These are phyloP conservation scores for Trichomycterus rosablanca DNA, from an alignment of 2,113 vertebrate genomes.

Conservation along the genomic window DNA sequence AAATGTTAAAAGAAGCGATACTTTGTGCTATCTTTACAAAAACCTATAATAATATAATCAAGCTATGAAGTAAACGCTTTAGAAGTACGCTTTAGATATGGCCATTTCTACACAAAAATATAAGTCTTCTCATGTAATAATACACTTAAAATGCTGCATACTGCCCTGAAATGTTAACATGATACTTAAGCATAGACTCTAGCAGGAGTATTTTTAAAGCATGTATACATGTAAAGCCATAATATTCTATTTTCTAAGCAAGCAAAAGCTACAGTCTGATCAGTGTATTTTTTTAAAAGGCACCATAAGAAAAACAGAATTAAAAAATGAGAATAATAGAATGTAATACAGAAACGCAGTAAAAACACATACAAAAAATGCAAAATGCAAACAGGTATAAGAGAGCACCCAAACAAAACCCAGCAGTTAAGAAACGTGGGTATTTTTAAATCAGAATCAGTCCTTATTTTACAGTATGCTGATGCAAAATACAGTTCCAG, in stretches of 20 bases:
- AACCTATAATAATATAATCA: slow-evolving; percentile 17
- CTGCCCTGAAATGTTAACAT: slow-evolving; percentile 10
- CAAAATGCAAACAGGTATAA: slow-evolving; percentile 11
- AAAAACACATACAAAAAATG: too few relatives aligned
- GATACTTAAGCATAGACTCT: slow-evolving; percentile 32
- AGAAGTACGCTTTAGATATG: slow-evolving; percentile 23
- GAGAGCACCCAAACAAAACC: background rate
- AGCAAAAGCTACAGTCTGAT: slow-evolving; percentile 1
- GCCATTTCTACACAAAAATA: slow-evolving; percentile 19
- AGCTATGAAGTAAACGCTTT: slow-evolving; percentile 19
- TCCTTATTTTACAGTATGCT: background rate
- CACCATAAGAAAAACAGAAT: background rate
- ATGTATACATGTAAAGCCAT: background rate
- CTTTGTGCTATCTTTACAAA: slow-evolving; percentile 26
- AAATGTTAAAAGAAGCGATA: slow-evolving; percentile 18
- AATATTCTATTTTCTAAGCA: slow-evolving; percentile 2
- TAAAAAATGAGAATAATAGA: background rate
- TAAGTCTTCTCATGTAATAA: slow-evolving; percentile 36
- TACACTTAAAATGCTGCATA: slow-evolving; percentile 7
- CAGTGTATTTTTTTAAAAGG: too few relatives aligned
- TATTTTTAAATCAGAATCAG: background rate
- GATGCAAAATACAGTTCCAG: slow-evolving; percentile 19
- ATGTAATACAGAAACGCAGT: background rate
- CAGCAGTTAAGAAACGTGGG: background rate
- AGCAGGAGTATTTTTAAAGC: slow-evolving; percentile 32